These are phyloP conservation scores for Anolis apletophallus DNA, from an alignment of 2,797 vertebrate genomes.

Conservation along the genomic window DNA sequence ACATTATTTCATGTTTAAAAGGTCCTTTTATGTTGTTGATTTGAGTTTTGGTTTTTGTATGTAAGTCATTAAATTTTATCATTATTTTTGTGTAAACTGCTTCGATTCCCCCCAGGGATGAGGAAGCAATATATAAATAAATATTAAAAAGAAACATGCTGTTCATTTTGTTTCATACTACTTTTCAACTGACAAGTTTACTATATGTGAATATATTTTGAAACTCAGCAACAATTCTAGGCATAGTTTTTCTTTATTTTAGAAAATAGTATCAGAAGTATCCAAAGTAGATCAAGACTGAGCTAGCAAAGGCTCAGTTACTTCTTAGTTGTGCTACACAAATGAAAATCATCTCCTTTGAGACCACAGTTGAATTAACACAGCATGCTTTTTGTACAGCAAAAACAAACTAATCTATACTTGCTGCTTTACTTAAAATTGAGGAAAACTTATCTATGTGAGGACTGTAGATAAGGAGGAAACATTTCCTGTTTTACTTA, in stretches of 20 bases:
- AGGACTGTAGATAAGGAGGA: slow-evolving; percentile 49
- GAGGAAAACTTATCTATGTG: slow-evolving; percentile 37
- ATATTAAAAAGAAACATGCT: slow-evolving; percentile 14
- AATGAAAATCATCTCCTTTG: slow-evolving; percentile 79
- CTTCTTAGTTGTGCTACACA: slow-evolving; percentile 77
- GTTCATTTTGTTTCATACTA: slow-evolving; percentile 36
- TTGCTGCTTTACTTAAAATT: slow-evolving; percentile 64
- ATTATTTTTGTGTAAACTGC: no score
- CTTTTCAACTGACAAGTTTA: slow-evolving; percentile 34
- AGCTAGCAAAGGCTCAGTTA: slow-evolving; percentile 68
- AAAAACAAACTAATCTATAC: slow-evolving; percentile 70
- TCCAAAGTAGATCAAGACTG: slow-evolving; percentile 73
- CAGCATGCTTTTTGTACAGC: slow-evolving; percentile 71
- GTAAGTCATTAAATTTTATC: no score
- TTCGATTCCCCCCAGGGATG: no score
- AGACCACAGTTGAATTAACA: slow-evolving; percentile 82
- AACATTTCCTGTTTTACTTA: slow-evolving; percentile 58
- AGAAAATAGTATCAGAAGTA: slow-evolving; percentile 47
- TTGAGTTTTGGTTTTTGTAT: no score
- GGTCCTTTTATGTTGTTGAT: no score
- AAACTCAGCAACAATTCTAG: slow-evolving; percentile 54
- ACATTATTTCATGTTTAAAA: no score
- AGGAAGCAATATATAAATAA: no score
- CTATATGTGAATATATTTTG: slow-evolving; percentile 53
- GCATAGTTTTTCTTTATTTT: slow-evolving; percentile 73